A percentile compares a stretch with the other conserved stretches of the same genome.
Conservation (phyloP, 2,888 invertebrate species). For the Heteromurus nitidus region DNA sequence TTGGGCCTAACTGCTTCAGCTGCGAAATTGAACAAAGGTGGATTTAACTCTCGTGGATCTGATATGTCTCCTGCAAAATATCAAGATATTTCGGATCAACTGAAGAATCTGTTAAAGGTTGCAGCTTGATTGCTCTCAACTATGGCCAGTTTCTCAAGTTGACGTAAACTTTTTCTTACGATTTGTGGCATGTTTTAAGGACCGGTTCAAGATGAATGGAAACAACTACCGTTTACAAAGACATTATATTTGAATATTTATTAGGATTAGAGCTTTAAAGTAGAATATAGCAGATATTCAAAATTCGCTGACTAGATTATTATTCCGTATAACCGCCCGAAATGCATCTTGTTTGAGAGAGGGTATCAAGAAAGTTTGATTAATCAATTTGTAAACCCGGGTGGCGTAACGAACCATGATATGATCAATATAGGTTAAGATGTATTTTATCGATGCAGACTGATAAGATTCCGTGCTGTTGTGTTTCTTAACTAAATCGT, state of each 20-base stretch:
- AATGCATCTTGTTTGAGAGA: constrained; percentile 21
- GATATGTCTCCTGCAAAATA: constrained; percentile 50
- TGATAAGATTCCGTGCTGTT: constrained; percentile 63
- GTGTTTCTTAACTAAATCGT: constrained; percentile 45
- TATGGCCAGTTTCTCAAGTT: constrained; percentile 51
- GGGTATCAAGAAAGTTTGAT: constrained; percentile 21
- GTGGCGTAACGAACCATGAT: constrained; percentile 48
- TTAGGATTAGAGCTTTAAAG: constrained; percentile 63
- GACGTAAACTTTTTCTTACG: constrained; percentile 38
- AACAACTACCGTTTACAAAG: constrained; percentile 46
- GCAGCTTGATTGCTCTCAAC: constrained; percentile 46
- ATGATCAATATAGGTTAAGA: constrained; percentile 46
- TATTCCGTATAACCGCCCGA: constrained; percentile 17
- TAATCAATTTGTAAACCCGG: constrained; percentile 39
- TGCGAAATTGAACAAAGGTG: constrained; percentile 4
- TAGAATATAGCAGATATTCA: constrained; percentile 27
- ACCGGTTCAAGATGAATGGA: constrained; percentile 61
- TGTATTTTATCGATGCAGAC: constrained; percentile 59
- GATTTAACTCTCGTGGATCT: constrained; percentile 50
- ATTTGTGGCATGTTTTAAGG: constrained; percentile 53
- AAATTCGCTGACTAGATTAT: constrained; percentile 40
- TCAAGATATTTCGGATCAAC: constrained; percentile 63
- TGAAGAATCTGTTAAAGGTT: constrained; percentile 62
- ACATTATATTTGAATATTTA: constrained; percentile 58
- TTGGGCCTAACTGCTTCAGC: constrained; percentile 36